A percentile compares a stretch with the other conserved stretches of the same genome.
Conservation (phyloP, 2,113 vertebrate genomes). For the Daboia siamensis region DNA sequence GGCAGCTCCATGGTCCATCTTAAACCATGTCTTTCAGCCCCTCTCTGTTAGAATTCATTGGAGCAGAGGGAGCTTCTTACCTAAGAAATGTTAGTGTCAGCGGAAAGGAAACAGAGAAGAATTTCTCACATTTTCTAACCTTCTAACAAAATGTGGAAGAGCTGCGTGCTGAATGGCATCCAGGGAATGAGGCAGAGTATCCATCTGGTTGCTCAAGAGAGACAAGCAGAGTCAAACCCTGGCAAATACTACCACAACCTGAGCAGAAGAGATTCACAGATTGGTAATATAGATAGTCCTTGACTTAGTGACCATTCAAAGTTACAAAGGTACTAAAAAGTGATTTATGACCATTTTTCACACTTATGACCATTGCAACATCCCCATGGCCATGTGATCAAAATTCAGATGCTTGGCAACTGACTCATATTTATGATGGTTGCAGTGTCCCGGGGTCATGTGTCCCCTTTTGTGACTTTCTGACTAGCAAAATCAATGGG, state of each 20-base stretch:
- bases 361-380: background rate
- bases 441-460: background rate
- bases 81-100: conserved; percentile 47
- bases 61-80: conserved; percentile 34
- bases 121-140: conserved; percentile 30
- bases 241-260: conserved; percentile 34
- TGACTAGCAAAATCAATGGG: background rate
- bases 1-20: rapidly evolving
- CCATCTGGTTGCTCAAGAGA: conserved; percentile 14
- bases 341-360: background rate
- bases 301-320: background rate
- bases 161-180: conserved; percentile 37
- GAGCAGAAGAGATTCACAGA: conserved; percentile 50
- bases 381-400: background rate
- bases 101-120: conserved; percentile 32
- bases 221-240: conserved; percentile 45
- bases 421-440: background rate
- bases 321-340: background rate
- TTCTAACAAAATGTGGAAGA: conserved; percentile 16
- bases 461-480: background rate
- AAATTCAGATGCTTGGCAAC: background rate
- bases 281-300: conserved; percentile 44
- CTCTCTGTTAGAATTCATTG: background rate
- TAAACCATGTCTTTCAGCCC: rapidly evolving
- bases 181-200: conserved; percentile 32